Percentiles rank a stretch among this genome's conserved stretches.
phyloP scores from a whole-genome alignment of 2,797 vertebrate species.

The Chromobotia macracanthus region DNA sequence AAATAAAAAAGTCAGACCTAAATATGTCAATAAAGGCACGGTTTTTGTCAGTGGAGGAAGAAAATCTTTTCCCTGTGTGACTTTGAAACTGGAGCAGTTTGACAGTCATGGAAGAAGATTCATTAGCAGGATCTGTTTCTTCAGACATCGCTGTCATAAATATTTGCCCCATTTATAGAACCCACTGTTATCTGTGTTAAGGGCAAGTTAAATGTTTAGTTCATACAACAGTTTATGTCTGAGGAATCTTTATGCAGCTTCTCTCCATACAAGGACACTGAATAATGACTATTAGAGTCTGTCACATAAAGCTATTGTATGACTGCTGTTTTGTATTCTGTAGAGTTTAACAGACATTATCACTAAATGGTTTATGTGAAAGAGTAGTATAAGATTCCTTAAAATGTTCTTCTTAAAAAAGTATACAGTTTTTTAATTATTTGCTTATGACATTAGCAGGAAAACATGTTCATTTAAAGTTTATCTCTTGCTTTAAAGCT shows the following conservation, averaged over 20 bases:
- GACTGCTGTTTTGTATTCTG: no score
- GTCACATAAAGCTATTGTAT: background rate
- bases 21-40: background rate
- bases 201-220: background rate
- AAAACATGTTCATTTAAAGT: background rate
- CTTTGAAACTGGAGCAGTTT: slow-evolving; percentile 3
- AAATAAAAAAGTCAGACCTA: background rate
- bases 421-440: no score
- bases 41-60: background rate
- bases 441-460: background rate
- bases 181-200: background rate
- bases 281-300: no score
- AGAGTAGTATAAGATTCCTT: no score
- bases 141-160: slow-evolving; percentile 1
- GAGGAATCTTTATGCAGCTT: no score
- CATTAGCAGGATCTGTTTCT: background rate
- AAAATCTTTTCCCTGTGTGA: background rate
- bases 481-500: background rate
- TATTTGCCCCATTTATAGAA: background rate
- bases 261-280: no score
- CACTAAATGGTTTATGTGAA: no score
- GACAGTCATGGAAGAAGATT: background rate
- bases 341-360: no score
- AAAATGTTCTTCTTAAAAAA: no score
- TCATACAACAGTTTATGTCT: background rate